Conservation (phyloP, 1,140 invertebrate species). For the Daktulosphaira vitifoliae region DNA sequence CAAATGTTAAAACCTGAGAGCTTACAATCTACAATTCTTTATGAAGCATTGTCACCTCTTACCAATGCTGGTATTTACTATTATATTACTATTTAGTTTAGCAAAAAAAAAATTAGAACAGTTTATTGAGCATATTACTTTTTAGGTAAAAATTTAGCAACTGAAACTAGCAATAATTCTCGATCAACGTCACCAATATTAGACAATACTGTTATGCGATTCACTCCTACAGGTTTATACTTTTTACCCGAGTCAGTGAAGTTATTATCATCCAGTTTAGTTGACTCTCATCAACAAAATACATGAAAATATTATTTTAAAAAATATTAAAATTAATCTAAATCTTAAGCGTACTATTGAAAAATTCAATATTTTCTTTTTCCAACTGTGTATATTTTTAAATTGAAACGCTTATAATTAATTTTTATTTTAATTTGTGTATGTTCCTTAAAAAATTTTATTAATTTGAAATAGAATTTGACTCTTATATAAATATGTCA, state of each 20-base stretch:
- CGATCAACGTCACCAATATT: slow-evolving; percentile 15
- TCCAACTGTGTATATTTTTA: slow-evolving; percentile 5
- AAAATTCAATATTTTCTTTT: slow-evolving; percentile 17
- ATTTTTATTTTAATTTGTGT: slow-evolving; percentile 32
- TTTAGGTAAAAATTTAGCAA: slow-evolving; percentile 19
- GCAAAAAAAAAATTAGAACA: not conserved
- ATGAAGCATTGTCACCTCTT: slow-evolving; percentile 22
- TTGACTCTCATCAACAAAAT: slow-evolving; percentile 4
- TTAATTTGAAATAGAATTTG: slow-evolving; percentile 17
- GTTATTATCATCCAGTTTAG: slow-evolving; percentile 1
- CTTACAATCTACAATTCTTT: slow-evolving; percentile 15
- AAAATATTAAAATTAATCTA: not conserved
- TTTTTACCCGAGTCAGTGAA: slow-evolving; percentile 19
- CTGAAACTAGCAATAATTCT: slow-evolving; percentile 7
- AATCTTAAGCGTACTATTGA: slow-evolving; percentile 19
- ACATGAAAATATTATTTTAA: not conserved
- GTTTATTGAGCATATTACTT: not conserved
- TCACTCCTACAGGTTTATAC: slow-evolving; percentile 25
- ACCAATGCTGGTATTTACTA: slow-evolving; percentile 15
- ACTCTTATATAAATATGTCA: slow-evolving; percentile 1
- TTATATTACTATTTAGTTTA: too few species aligned
- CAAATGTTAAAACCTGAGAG: slow-evolving; percentile 13
- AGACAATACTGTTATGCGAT: slow-evolving; percentile 13
- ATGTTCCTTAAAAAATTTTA: slow-evolving; percentile 33
- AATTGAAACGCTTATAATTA: slow-evolving; percentile 23